Evolutionary conservation across 1,140 invertebrate genomes (phyloP), one percentile per base, ranked within the genome.

Genomic region (Cataglyphis hispanica): DNA sequence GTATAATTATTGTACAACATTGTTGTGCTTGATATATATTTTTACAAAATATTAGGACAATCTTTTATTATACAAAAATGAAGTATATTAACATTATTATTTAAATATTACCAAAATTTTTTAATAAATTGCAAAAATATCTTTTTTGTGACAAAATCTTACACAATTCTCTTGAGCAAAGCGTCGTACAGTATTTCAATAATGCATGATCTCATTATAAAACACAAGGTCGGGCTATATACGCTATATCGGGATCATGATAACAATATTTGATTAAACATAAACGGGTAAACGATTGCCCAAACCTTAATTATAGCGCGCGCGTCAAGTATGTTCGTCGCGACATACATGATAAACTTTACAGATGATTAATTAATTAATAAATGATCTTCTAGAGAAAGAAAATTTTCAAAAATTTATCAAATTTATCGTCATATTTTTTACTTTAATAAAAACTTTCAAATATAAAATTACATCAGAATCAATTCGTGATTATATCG

Each of bases 261-360:
- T 91, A 91, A 92, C 40, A 25, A 63, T 91, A 86, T 91, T 91
- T 91, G 86, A 88, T 88, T 85, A 86, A 84, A 64, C 81, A 43
- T 16, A 50, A 50, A 25, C 27, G n/a, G 77, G 61, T 10, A 74
- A 64, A 46, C 34, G 53, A 86, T 74, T 74, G 43, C n/a, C 53
- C 13, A 67, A 86, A 84, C 69, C 19, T 53, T 89, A 56, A 86
- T 86, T 84, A 74, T 61, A 64, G 10, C 50, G 4, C 60, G 53
- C 46, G 50, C 43, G 19, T 11, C 34, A 27, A 72, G 13, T 27
- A 19, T 66, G 25, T 22, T 40, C 16, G 76, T 50, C 19, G 63
- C 27, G 27, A 31, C 13, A 7, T 31, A n/a, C 50, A 60, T 4
- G 37, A 31, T 72, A 60, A 74, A 27, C 22, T 56, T 16, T 2